Base-by-base conservation (phyloP, 2,888 invertebrate genomes). In the Antitype chi region DNA sequence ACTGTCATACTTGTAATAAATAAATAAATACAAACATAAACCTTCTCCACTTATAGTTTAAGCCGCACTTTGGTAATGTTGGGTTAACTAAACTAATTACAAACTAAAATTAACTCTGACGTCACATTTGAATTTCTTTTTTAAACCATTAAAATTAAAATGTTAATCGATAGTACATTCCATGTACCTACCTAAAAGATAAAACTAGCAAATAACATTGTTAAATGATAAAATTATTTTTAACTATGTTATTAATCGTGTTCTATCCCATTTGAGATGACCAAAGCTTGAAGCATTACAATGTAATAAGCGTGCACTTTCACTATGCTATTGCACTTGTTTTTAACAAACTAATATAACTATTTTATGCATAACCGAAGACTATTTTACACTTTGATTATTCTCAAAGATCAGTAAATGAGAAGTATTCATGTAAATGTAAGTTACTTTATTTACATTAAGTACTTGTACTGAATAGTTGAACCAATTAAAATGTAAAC, bases 41-140 rank as follows among this genome's bases (percentile, higher is more conserved):
- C 80, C 71, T 71, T 70, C 70, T 77, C 82, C 80, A 80, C 79
- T 87, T 84, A 86, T 23, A 74, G 66, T 73, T 72, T 74, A 83
- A 86, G 82, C 79, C 80, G 78, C 70, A 85, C 89, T 89, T 89
- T 88, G 89, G 89, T 86, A 87, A 81, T 82, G 76, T 84, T 77
- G 63, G 59, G 72, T 73, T 64, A 79, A 74, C 70, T 79, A 79
- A 85, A 82, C 53, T 64, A 73, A 67, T 76, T 74, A 70, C 63
- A 67, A 67, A 74, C 43, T 76, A 72, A 62, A 74, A 79, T 60
- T 32, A 71, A 32, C 55, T 74, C 76, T 81, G 88, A 85, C 85
- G 80, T 76, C 76, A 82, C 80, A 70, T 69, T 71, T 49, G 23
- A 17, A 15, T 53, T 62, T 55, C 6, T 52, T 25, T 55, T 38